Base-by-base conservation (phyloP, 2,113 vertebrate species). In the Lepidiolamprologus cunningtoni region DNA sequence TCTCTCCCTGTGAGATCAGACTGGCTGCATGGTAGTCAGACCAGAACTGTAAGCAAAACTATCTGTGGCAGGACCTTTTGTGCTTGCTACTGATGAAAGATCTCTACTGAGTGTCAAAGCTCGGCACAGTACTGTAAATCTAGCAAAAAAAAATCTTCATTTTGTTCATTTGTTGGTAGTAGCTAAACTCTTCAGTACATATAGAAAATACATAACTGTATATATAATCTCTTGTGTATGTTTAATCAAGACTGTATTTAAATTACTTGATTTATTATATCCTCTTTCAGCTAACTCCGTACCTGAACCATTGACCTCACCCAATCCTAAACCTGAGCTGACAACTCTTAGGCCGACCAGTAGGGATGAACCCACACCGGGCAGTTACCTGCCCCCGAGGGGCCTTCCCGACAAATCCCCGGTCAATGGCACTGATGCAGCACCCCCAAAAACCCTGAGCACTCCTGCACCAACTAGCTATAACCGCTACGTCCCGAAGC, bases 401-500 rank as follows among this genome's bases (percentile, higher is more conserved):
- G 96, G 85, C 86, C 96, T 97, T 82, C 95, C 97, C 3, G 98
- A 98, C 91, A 98, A 97, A 91, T 92, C 93, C 31, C 97, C 96
- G 0, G 71, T 97, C 83, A 98, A 97, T 33, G 97, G 97, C 94
- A 95, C 96, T 0, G 98, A 98, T 2, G 87, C 94, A 19, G 95
- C 93, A 37, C 94, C 97, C 42, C 93, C 97, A 53, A 97, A 98
- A 94, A 93, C 92, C 2, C 78, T 92, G 26, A 90, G 92, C 1
- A 82, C 92, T 81, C 96, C 94, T 0, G 57, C 96, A 47, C 89
- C 96, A 19, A 94, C 96, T 19, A 93, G 96, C 87, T 98, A 97
- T 37, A 98, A 96, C 89, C 97, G 96, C 86, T 98, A 98, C 86
- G 97, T 97, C 86, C 95, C 97, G 78, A 98, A 98, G 91, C 97